Evolutionary conservation across 2,888 invertebrate genomes (phyloP).

Genomic region (Ichneumoninae sp.): DNA sequence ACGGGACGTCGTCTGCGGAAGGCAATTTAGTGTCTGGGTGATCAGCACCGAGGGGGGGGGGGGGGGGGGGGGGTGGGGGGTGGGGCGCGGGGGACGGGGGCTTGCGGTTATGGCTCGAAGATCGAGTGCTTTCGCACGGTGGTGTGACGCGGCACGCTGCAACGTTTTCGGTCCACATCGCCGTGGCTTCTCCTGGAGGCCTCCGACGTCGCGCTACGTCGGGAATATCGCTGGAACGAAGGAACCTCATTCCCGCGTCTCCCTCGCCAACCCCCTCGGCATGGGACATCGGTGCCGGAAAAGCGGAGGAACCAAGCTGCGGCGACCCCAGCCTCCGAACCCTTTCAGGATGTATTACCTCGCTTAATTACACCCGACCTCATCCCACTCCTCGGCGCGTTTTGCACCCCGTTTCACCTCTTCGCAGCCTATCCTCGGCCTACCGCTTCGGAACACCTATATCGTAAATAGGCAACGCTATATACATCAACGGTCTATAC

Average conservation of each 20-base stretch:
- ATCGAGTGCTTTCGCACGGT: slow-evolving; percentile 63
- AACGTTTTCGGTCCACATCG: slow-evolving; percentile 58
- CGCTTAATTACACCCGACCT: slow-evolving; percentile 67
- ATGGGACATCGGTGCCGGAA: slow-evolving; percentile 52
- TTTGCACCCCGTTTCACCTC: slow-evolving; percentile 34
- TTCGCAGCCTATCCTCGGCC: slow-evolving; percentile 26
- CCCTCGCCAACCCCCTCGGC: background rate
- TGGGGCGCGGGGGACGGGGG: slow-evolving; percentile 12
- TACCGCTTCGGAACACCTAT: slow-evolving; percentile 15
- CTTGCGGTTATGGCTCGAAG: slow-evolving; percentile 67
- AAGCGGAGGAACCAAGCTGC: slow-evolving; percentile 52
- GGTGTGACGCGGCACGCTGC: slow-evolving; percentile 48
- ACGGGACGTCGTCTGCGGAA: slow-evolving; percentile 64
- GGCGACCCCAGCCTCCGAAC: slow-evolving; percentile 57
- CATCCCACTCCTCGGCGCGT: slow-evolving; percentile 43
- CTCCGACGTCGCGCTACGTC: slow-evolving; percentile 49
- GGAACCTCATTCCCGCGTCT: slow-evolving; percentile 54
- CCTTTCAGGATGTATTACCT: slow-evolving; percentile 69
- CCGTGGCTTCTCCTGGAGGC: slow-evolving; percentile 39
- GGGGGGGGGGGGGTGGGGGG: slow-evolving; percentile 18
- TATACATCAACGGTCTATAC: background rate
- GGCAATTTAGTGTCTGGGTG: slow-evolving; percentile 70
- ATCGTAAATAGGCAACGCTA: background rate
- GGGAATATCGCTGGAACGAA: slow-evolving; percentile 55
- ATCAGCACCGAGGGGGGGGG: slow-evolving; percentile 58